Evolutionary conservation across 1,140 invertebrate genomes (phyloP).

Genomic region (Lordiphosa collinella): DNA sequence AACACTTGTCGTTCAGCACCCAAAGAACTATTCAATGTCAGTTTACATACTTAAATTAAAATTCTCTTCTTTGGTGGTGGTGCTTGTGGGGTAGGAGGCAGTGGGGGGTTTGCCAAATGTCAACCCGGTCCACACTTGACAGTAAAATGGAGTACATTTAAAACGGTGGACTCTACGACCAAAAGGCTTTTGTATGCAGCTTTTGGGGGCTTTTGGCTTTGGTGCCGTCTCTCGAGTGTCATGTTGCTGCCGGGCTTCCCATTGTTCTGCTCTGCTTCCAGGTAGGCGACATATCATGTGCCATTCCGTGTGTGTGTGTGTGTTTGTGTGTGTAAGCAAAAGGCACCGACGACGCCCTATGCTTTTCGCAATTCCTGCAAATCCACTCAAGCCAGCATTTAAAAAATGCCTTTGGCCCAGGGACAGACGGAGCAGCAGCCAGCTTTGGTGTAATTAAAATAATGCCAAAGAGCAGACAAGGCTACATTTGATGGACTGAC

Average conservation of each 20-base stretch:
- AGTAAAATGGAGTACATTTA: constrained; percentile 77
- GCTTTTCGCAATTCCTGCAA: constrained; percentile 10
- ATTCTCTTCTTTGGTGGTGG: too few relatives aligned
- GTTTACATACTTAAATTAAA: constrained; percentile 78
- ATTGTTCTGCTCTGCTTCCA: constrained; percentile 47
- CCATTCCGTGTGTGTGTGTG: constrained; percentile 34
- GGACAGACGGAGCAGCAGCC: not conserved
- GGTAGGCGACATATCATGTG: constrained; percentile 75
- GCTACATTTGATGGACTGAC: constrained; percentile 45
- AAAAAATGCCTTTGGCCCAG: constrained; percentile 52
- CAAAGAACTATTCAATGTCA: constrained; percentile 60
- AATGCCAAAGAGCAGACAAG: constrained; percentile 56
- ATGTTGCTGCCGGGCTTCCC: constrained; percentile 36
- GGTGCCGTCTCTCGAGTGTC: constrained; percentile 56
- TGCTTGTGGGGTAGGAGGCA: too few relatives aligned
- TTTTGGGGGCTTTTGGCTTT: constrained; percentile 35
- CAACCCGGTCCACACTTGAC: constrained; percentile 69
- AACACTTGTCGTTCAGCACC: constrained; percentile 9
- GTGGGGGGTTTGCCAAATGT: constrained; percentile 58
- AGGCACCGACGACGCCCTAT: constrained; percentile 9
- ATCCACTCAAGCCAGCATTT: constrained; percentile 37
- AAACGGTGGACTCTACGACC: constrained; percentile 32
- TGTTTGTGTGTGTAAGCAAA: constrained; percentile 9
- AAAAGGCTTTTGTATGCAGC: constrained; percentile 46
- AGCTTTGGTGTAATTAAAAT: constrained; percentile 63